Percentiles rank a stretch among this genome's conserved stretches.
These are phyloP conservation scores for Drosophila tristis DNA, from an alignment of 1,140 invertebrate species.

Conservation along the genomic window DNA sequence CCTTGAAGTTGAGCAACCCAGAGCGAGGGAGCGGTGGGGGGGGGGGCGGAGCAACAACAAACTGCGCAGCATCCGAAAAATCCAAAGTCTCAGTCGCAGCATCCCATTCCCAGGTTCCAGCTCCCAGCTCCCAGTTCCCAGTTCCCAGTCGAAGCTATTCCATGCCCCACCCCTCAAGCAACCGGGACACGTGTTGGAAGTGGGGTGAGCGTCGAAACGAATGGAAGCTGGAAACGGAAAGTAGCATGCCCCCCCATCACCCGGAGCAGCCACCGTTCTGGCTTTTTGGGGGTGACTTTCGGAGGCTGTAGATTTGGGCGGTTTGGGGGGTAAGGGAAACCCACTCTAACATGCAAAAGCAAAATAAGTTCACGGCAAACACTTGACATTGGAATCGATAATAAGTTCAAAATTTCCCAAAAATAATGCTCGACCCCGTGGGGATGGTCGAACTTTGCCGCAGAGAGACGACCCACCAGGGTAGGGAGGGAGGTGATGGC, in stretches of 20 bases:
- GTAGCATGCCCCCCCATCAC: background rate
- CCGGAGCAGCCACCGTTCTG: too few species aligned
- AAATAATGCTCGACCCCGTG: conserved; percentile 42
- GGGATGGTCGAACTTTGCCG: background rate
- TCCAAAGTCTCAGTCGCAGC: conserved; percentile 1
- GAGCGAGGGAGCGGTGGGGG: conserved; percentile 2
- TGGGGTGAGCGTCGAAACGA: conserved; percentile 9
- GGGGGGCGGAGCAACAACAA: conserved; percentile 39
- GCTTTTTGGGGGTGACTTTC: conserved; percentile 48
- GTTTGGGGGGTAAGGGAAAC: conserved; percentile 5
- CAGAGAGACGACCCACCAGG: too few species aligned
- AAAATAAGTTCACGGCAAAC: conserved; percentile 58
- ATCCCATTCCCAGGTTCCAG: background rate
- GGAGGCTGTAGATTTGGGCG: background rate
- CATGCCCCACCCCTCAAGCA: conserved; percentile 36
- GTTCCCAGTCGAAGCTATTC: conserved; percentile 18
- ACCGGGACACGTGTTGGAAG: conserved; percentile 66
- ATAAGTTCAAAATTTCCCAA: conserved; percentile 67
- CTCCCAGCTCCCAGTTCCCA: background rate
- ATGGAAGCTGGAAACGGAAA: conserved; percentile 49
- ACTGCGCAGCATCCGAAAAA: conserved; percentile 67
- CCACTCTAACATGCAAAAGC: conserved; percentile 17
- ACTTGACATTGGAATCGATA: conserved; percentile 79
- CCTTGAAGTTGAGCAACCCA: conserved; percentile 65
- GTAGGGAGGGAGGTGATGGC: background rate